Evolutionary conservation across 2,888 invertebrate species (phyloP), one percentile per base, ranked within the genome.

Genomic region (Sylvicola fuscatus): DNA sequence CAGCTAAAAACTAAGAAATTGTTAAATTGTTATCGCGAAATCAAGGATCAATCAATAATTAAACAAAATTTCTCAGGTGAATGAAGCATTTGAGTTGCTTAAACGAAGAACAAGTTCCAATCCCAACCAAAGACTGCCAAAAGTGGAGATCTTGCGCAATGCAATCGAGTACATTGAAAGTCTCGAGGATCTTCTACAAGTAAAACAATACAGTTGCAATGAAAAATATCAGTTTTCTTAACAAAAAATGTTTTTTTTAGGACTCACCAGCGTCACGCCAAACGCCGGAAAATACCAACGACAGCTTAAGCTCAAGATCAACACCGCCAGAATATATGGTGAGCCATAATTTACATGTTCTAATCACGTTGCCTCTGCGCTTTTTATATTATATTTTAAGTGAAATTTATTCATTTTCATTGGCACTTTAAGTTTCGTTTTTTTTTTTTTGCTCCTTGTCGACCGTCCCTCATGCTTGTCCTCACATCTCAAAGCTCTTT

Each of bases 121-220:
- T 62, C 95, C 95, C 2, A 92, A 87, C 51, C 97, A 97, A 49
- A 66, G 97, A 37, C 65, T 98, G 46, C 95, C 97, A 2, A 98
- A 98, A 65, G 81, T 98, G 42, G 97, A 98, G 61, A 97, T 98
- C 44, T 66, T 98, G 27, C 66, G 95, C 41, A 92, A 92, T 47
- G 97, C 97, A 29, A 98, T 98, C 51, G 95, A 95, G 49, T 95
- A 97, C 54, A 97, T 97, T 45, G 95, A 93, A 53, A 76, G 81
- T 44, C 60, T 89, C 43, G 87, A 89, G 51, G 83, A 84, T 39
- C 66, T 89, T 3, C 55, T 89, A 3, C 70, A 81, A 52, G 79
- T 61, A 43, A 45, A 39, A 31, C 21, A 2, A 14, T 15, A 8
- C n/a, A 29, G n/a, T n/a, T n/a, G n/a, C n/a, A 21, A 21, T 6